Percentiles rank a stretch among this genome's conserved stretches.
These are phyloP conservation scores for Babyrousa celebensis DNA, from an alignment of 2,797 vertebrate species.

Conservation along the genomic window DNA sequence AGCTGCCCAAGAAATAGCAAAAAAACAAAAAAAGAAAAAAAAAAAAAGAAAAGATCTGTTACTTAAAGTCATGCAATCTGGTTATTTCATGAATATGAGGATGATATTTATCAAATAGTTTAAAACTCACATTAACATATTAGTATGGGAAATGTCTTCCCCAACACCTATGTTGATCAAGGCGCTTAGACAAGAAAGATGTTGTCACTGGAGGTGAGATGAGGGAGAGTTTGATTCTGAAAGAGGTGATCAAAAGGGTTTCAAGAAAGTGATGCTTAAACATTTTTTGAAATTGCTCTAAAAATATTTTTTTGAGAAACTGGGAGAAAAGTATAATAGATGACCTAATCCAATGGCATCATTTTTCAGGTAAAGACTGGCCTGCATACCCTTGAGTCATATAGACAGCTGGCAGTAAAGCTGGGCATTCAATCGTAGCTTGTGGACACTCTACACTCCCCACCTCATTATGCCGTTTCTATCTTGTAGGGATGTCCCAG, in stretches of 20 bases:
- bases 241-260: not conserved
- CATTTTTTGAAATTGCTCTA: not conserved
- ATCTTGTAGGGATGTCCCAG: not conserved
- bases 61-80: not conserved
- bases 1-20: no score
- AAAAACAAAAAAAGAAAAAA: no score
- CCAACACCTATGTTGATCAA: not conserved
- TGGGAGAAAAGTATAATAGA: not conserved
- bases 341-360: not conserved
- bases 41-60: not conserved
- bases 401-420: not conserved
- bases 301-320: not conserved
- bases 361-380: not conserved
- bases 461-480: not conserved
- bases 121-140: not conserved
- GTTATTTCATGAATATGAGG: not conserved
- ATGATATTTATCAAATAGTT: conserved; percentile 36
- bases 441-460: not conserved
- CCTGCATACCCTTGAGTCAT: not conserved
- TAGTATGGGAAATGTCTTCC: conserved; percentile 25
- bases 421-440: not conserved
- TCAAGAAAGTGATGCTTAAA: not conserved
- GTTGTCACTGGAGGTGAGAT: not conserved
- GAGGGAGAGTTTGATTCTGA: not conserved
- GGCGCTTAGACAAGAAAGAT: not conserved